Evolutionary conservation across 2,888 invertebrate genomes (phyloP), one percentile per base, ranked within the genome.

Genomic region (Tinea semifulvella): DNA sequence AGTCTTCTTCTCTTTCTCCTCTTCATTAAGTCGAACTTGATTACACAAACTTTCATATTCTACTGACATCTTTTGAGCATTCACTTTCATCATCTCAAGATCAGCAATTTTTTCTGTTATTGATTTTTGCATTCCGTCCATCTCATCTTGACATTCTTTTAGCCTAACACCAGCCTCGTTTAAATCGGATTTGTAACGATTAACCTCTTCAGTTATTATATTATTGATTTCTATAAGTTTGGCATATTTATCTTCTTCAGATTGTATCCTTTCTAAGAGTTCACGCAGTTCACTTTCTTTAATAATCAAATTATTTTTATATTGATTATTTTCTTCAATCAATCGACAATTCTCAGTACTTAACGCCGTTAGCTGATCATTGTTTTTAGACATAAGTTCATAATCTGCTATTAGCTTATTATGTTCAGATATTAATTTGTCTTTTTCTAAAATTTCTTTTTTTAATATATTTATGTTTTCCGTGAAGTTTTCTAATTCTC

Each of bases 161-260:
- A 71, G 63, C 7, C 59, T 67, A 4, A 60, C 58, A 27, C 60
- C 55, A 28, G 81, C 75, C 43, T 61, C 68, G 54, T 72, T 52
- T 49, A 82, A 53, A 55, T 76, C 60, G 46, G 45, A 42, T 50
- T 67, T 52, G 50, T 65, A 61, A 1, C 52, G 46, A 43, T 76
- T 63, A 25, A 63, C 72, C 54, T 77, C 75, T 46, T 60, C 63
- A 1, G 45, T 50, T 43, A 77, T 62, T 7, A 59, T 52, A 45
- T 68, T 54, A 48, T 75, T 69, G 0, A 68, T 44, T 16, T 54
- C 46, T 55, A 68, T 72, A 2, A 77, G 50, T 13, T 56, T 53
- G 2, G 52, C 47, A 40, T 63, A 56, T 40, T 74, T 65, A 6
- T 60, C 49, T 53, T 64, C 50, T 38, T 65, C 52, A 11, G 44